Base-by-base conservation (phyloP, 2,113 vertebrate species). In the Callipepla californica region DNA sequence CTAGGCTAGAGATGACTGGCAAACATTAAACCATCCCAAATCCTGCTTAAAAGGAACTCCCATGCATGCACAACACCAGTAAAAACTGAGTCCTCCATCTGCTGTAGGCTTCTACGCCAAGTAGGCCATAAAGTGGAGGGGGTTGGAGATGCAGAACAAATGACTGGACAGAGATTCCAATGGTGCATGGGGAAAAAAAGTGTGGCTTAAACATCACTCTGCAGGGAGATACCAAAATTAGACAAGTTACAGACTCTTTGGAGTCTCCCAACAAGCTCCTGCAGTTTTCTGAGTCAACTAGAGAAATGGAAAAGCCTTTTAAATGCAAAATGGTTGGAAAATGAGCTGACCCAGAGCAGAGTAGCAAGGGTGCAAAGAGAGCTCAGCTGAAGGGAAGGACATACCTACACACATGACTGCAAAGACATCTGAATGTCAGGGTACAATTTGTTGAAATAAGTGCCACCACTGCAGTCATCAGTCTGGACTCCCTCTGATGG, bases 101-200 rank as follows among this genome's bases (percentile, higher is more conserved):
- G 30, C 45, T 74, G 51, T 42, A 80, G 45, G 18, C 1, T 47
- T 10, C 25, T 48, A 36, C 45, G 18, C 18, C 21, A n/a, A 45
- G 55, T 53, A 87, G 87, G 77, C 55, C 13, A 26, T 42, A 89
- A 70, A 86, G 16, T 36, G 36, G 36, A 36, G 36, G 36, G 36
- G 36, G 36, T 78, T 53, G 38, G 42, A 90, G 34, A 9, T 21
- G 15, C 23, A 81, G 30, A 48, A 38, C 3, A n/a, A 68, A 53
- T 21, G 12, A 47, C 22, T 58, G 28, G 19, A 63, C 9, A 70
- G n/a, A 87, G 34, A 55, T 70, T 34, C 8, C 30, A 78, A 28
- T 10, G 65, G 10, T 0, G 0, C 34, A 21, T 58, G 55, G 51
- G 36, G 13, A 72, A 92, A 82, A 48, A 40, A 30, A 22, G 0